Conservation (phyloP, 2,888 invertebrate genomes). For the Meteorus colon region DNA sequence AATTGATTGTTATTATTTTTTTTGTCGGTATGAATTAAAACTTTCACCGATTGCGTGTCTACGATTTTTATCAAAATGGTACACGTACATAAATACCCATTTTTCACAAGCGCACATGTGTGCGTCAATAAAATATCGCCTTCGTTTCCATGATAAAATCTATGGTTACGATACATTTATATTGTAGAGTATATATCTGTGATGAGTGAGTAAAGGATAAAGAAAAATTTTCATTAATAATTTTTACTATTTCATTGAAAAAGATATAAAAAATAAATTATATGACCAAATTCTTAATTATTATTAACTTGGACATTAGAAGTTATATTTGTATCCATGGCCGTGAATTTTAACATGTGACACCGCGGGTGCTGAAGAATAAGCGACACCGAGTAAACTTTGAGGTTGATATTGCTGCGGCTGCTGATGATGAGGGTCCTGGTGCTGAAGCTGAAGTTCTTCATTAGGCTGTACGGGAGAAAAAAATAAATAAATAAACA, state of each 20-base stretch:
- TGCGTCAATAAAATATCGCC: too few species aligned
- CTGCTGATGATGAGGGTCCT: constrained; percentile 55
- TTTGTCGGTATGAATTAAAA: background rate
- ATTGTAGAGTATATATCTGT: too few species aligned
- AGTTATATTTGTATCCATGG: constrained; percentile 68
- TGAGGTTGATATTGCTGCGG: constrained; percentile 54
- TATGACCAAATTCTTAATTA: background rate
- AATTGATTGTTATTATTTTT: background rate
- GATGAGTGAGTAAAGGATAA: too few species aligned
- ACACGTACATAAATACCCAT: too few species aligned
- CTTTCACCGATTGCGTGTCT: background rate
- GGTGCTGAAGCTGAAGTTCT: constrained; percentile 52
- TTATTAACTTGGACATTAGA: constrained; percentile 51
- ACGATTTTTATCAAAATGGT: too few species aligned
- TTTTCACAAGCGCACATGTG: too few species aligned
- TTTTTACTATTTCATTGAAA: background rate
- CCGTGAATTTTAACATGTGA: constrained; percentile 74
- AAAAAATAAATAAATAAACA: constrained; percentile 13
- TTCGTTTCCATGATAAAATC: too few species aligned
- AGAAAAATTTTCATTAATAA: background rate
- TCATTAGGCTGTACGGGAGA: constrained; percentile 55
- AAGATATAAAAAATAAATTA: background rate
- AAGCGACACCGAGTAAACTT: constrained; percentile 69
- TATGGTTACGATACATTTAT: too few species aligned
- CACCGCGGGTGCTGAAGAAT: constrained; percentile 74